These are phyloP conservation scores for Glossosoma conforme DNA, from an alignment of 1,140 invertebrate species.

Conservation along the genomic window DNA sequence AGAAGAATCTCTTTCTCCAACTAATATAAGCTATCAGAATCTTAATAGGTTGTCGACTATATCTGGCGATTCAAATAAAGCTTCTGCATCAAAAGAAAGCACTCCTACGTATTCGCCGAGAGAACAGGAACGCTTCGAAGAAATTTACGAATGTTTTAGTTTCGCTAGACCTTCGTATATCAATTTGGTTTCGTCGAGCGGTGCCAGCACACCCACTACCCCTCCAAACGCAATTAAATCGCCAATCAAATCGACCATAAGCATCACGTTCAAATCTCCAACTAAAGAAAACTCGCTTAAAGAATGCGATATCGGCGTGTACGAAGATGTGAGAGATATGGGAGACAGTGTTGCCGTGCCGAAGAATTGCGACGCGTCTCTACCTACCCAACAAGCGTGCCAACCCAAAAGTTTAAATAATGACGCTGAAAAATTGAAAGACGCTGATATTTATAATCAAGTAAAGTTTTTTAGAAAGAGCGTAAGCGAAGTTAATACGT, in stretches of 20 bases:
- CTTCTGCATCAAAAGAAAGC: conserved; percentile 44
- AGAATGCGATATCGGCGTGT: conserved; percentile 37
- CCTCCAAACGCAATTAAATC: conserved; percentile 41
- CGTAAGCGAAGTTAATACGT: conserved; percentile 68
- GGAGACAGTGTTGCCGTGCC: conserved; percentile 49
- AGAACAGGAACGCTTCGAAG: conserved; percentile 47
- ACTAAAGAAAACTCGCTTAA: conserved; percentile 36
- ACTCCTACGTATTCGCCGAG: conserved; percentile 54
- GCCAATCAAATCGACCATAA: conserved; percentile 60
- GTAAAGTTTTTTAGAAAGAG: conserved; percentile 68
- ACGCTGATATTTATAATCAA: conserved; percentile 63
- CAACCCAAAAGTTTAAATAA: conserved; percentile 43
- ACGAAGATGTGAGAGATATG: conserved; percentile 52
- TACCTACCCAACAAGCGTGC: conserved; percentile 52
- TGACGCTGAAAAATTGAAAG: conserved; percentile 21
- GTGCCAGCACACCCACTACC: conserved; percentile 41
- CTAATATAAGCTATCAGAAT: conserved; percentile 47
- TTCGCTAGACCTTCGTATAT: conserved; percentile 46
- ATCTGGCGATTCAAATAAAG: conserved; percentile 40
- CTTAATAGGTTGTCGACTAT: conserved; percentile 44
- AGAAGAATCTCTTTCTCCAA: conserved; percentile 35
- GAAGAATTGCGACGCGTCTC: conserved; percentile 43
- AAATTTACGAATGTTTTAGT: conserved; percentile 45
- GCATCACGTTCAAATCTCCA: conserved; percentile 61
- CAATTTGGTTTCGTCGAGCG: conserved; percentile 43